phyloP scores from a whole-genome alignment of 2,113 vertebrate species.

The Megaceryle torquata region DNA sequence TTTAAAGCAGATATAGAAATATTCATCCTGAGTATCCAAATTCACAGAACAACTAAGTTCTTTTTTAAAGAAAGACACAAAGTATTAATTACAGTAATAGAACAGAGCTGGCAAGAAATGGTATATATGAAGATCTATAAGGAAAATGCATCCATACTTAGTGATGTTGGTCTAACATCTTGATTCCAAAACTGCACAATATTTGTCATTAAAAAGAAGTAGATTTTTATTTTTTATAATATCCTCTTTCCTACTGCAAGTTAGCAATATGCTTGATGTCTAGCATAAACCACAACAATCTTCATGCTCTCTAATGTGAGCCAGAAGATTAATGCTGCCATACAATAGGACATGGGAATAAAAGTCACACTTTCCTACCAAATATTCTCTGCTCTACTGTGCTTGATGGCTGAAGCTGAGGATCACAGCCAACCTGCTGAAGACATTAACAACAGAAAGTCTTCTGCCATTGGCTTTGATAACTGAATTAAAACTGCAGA shows the following conservation, averaged over 20 bases:
- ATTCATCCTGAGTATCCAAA: background rate
- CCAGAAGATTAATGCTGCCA: background rate
- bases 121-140: background rate
- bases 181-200: background rate
- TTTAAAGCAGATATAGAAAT: background rate
- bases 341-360: background rate
- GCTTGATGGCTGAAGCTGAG: background rate
- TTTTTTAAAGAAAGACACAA: background rate
- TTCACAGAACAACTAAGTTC: background rate
- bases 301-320: background rate
- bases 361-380: background rate
- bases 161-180: background rate
- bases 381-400: background rate
- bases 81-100: background rate
- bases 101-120: background rate
- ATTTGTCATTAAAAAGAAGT: background rate
- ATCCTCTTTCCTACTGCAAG: background rate
- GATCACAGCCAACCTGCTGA: background rate
- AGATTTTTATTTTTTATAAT: background rate
- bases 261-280: background rate
- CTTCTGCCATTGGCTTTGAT: background rate
- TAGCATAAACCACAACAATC: background rate
- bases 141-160: background rate
- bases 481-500: background rate
- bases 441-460: background rate